A percentile compares a stretch with the other conserved stretches of the same genome.
These are phyloP conservation scores for Leptothorax acervorum DNA, from an alignment of 2,888 invertebrate species.

Conservation along the genomic window DNA sequence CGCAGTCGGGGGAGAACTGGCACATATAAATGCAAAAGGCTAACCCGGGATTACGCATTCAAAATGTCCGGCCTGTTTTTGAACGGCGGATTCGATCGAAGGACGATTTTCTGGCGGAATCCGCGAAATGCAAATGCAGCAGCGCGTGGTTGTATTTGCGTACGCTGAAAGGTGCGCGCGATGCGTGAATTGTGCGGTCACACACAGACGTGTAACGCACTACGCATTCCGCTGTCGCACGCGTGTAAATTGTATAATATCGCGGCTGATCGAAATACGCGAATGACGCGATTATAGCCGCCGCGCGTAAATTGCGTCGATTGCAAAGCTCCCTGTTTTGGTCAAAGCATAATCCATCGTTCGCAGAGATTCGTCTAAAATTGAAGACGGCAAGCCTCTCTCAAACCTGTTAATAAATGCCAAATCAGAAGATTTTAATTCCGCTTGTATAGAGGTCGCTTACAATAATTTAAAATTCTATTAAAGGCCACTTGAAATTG, in stretches of 20 bases:
- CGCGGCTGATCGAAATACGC: constrained; percentile 20
- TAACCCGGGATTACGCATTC: constrained; percentile 70
- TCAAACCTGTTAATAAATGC: constrained; percentile 1
- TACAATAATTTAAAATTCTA: neutral
- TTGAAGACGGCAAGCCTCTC: neutral
- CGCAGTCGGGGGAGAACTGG: neutral
- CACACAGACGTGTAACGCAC: constrained; percentile 52
- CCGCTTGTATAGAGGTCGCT: neutral
- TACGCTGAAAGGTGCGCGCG: constrained; percentile 71
- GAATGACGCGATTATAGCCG: constrained; percentile 21
- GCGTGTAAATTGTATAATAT: constrained; percentile 43
- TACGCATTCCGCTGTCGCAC: constrained; percentile 60
- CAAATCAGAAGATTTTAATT: neutral
- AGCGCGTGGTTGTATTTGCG: constrained; percentile 75
- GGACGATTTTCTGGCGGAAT: constrained; percentile 74
- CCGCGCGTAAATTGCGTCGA: neutral
- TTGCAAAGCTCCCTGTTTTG: neutral
- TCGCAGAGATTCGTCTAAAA: neutral
- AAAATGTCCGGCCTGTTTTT: constrained; percentile 72
- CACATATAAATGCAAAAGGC: constrained; percentile 58
- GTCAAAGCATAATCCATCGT: neutral
- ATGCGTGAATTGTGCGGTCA: constrained; percentile 50
- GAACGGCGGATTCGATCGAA: constrained; percentile 70
- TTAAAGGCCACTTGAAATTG: neutral
- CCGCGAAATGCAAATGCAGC: constrained; percentile 77